Base-by-base conservation (phyloP, 2,113 vertebrate species). In the Lathamus discolor region DNA sequence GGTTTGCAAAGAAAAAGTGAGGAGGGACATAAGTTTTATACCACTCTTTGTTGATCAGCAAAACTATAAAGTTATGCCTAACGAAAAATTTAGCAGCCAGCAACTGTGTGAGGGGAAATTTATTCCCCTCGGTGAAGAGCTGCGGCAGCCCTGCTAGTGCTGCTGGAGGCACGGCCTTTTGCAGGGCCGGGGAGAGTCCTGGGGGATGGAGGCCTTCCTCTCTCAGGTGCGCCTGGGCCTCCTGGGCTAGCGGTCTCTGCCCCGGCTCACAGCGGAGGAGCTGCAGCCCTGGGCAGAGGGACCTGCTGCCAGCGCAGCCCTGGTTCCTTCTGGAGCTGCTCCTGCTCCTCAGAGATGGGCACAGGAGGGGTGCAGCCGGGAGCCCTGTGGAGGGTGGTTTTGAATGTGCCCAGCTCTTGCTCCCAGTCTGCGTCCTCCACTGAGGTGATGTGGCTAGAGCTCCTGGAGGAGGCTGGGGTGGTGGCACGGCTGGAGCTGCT, bases 151-250 rank as follows among this genome's bases (percentile, higher is more conserved):
- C 14, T 28, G 29, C 27, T 75, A 44, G 13, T 33, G 33, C 35
- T 6, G 4, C 7, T 4, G 6, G 25, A 1, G 4, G 16, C 4
- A 6, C 1, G 1, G 18, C 14, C 11, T 44, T 13, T 63, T 63
- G 31, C 33, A 23, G 14, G 43, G 5, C n/a, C 17, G 27, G 12
- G 33, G 4, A 55, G 19, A 69, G 7, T 24, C 10, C 41, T 24
- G 17, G 19, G 6, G 5, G 4, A 7, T 7, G 12, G 8, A 18
- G 8, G 12, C 16, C 4, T 17, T 78, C 41, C 24, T 44, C 12
- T 44, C 27, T 28, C 3, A 2, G 6, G 9, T 5, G 4, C 1
- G 4, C 22, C 3, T 2, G 18, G 24, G 7, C 0, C 1, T 2
- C 11, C 5, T 1, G 7, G 20, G 12, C 4, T 10, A 66, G 54